These are phyloP conservation scores for Tenebrio molitor DNA, from an alignment of 1,140 invertebrate genomes.

Conservation along the genomic window DNA sequence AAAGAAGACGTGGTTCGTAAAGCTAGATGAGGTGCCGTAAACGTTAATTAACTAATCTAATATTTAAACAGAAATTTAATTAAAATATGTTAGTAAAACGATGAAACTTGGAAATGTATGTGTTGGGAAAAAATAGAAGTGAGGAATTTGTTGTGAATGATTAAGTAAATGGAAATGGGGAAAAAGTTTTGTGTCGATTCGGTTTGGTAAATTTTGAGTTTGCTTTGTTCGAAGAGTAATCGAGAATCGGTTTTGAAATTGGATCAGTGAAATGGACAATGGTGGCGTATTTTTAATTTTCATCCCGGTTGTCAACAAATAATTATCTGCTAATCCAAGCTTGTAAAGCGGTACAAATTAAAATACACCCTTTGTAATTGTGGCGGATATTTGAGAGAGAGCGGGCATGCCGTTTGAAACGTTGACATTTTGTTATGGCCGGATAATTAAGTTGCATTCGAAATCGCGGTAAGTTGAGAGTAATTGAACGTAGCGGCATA, in stretches of 20 bases:
- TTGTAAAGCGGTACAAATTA: slow-evolving; percentile 39
- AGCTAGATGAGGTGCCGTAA: too few species aligned
- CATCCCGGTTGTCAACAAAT: slow-evolving; percentile 25
- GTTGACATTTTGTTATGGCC: slow-evolving; percentile 19
- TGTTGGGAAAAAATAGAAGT: too few species aligned
- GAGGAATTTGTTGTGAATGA: too few species aligned
- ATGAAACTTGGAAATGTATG: too few species aligned
- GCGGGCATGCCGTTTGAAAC: slow-evolving; percentile 10
- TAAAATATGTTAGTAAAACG: too few species aligned
- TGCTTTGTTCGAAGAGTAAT: slow-evolving; percentile 9
- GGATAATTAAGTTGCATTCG: slow-evolving; percentile 27
- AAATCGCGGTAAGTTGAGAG: not conserved
- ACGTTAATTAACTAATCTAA: too few species aligned
- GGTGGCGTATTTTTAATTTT: slow-evolving; percentile 37
- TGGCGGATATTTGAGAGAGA: slow-evolving; percentile 22
- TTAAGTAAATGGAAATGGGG: too few species aligned
- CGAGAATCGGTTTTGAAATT: slow-evolving; percentile 6
- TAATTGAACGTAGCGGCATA: slow-evolving; percentile 1
- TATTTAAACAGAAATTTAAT: too few species aligned
- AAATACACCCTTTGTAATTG: slow-evolving; percentile 36
- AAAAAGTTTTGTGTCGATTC: too few species aligned
- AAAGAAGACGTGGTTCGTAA: too few species aligned
- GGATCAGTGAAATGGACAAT: slow-evolving; percentile 13
- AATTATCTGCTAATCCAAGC: slow-evolving; percentile 38
- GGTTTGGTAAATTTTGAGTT: not conserved